Base-by-base conservation (phyloP, 2,797 vertebrate genomes). In the Meda fulgida region DNA sequence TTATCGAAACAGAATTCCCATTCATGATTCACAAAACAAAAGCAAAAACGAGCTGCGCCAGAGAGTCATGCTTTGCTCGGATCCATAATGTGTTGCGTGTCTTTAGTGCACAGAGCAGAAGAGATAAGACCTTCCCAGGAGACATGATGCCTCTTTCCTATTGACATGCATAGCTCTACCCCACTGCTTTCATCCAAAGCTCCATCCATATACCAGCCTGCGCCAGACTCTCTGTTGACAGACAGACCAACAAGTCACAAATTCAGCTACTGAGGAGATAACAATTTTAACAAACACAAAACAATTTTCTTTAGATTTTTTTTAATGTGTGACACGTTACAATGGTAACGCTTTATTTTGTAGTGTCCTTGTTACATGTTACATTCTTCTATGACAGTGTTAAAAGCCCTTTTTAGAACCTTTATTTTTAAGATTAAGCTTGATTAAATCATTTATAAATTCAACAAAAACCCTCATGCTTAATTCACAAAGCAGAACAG, bases 101-200 rank as follows among this genome's bases (percentile, higher is more conserved):
- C 40, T 81, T 63, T 43, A 36, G 48, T 36, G 65, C 72, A 73
- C 46, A 71, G 67, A 81, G 73, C 75, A 73, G 79, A 79, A 65
- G 81, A 84, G 63, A 87, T 82, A 80, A 83, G 87, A 79, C 29
- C 19, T 71, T 83, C 71, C 85, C 70, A 73, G 58, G 55, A 85
- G 82, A 55, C 82, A 66, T n/a, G 63, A 46, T 16, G 70, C 26
- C 60, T 58, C 66, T 40, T 66, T 85, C 75, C 55, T 79, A 80
- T 83, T 87, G 71, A 87, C 79, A 87, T 87, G 83, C 83, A 83
- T n/a, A 79, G 48, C 81, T 87, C 19, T 71, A 43, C 78, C 75
- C 53, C 82, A 81, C 38, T 3, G 51, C 60, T 79, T 66, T 43
- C 43, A 69, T 79, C n/a, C 7, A 6, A 81, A 87, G 14, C 71